These are phyloP conservation scores for Cerceris rybyensis DNA, from an alignment of 2,888 invertebrate species.

Conservation along the genomic window DNA sequence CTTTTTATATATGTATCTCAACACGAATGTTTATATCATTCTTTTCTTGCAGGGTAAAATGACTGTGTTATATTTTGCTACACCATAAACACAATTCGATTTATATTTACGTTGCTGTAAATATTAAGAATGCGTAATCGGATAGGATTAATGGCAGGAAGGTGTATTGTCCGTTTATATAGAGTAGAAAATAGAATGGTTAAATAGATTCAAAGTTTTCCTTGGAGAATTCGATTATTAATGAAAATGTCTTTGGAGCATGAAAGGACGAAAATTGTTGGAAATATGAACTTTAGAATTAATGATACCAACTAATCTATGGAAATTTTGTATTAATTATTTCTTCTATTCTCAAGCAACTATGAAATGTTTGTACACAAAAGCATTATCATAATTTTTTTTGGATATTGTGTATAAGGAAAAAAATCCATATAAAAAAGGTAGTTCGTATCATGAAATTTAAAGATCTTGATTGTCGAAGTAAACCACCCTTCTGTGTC, in stretches of 20 bases:
- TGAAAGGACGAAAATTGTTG: conserved; percentile 21
- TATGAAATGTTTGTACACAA: too few relatives aligned
- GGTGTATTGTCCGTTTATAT: conserved; percentile 34
- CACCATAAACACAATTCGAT: conserved; percentile 44
- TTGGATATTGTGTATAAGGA: too few relatives aligned
- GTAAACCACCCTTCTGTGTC: too few relatives aligned
- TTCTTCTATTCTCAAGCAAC: too few relatives aligned
- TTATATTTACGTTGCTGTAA: conserved; percentile 54
- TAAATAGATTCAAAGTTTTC: conserved; percentile 24
- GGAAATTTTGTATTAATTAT: neutral
- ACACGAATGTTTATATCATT: conserved; percentile 48
- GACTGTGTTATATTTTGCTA: conserved; percentile 54
- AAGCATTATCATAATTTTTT: too few relatives aligned
- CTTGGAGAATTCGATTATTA: conserved; percentile 3
- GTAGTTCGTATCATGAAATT: too few relatives aligned
- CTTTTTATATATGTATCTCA: conserved; percentile 72
- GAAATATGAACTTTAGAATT: conserved; percentile 39
- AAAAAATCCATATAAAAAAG: too few relatives aligned
- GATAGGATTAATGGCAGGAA: conserved; percentile 25
- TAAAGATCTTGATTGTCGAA: too few relatives aligned
- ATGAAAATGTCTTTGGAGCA: conserved; percentile 8
- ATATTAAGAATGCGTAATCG: conserved; percentile 47
- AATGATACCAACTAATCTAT: conserved; percentile 23
- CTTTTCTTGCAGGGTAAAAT: conserved; percentile 47
- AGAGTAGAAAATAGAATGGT: conserved; percentile 42